Conservation (phyloP, 2,888 invertebrate species). For the Cylindroiulus punctatus region DNA sequence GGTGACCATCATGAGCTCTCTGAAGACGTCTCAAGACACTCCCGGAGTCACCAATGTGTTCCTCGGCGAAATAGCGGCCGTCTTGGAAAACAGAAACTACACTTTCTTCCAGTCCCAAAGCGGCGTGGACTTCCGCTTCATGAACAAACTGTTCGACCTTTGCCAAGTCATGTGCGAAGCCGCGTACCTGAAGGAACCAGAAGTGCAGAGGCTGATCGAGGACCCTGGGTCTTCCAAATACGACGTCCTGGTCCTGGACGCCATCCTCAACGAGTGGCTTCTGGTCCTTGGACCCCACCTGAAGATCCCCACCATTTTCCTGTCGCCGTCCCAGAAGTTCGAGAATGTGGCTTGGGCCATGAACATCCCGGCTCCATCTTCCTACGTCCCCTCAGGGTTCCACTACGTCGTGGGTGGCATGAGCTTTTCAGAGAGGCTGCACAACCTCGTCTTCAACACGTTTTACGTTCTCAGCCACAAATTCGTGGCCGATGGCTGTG, state of each 20-base stretch:
- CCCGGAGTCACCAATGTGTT: neutral
- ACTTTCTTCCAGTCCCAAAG: neutral
- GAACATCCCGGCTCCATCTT: neutral
- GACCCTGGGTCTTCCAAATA: neutral
- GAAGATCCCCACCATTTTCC: neutral
- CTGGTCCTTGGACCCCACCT: conserved; percentile 37
- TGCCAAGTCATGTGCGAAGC: neutral
- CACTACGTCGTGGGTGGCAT: no score
- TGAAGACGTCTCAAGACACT: neutral
- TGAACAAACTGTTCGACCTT: neutral
- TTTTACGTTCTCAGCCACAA: no score
- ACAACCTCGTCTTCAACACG: no score
- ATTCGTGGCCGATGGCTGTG: no score
- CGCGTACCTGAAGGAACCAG: neutral
- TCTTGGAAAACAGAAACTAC: no score
- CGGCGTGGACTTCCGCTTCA: neutral
- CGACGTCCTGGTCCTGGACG: conserved; percentile 47
- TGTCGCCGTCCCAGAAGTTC: neutral
- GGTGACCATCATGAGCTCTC: no score
- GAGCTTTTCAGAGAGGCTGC: neutral
- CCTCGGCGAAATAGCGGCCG: neutral
- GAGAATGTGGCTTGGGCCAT: neutral
- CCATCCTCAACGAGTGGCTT: conserved; percentile 17
- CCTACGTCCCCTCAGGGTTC: neutral
- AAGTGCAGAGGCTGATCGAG: neutral